phyloP scores from a whole-genome alignment of 2,113 vertebrate species.

The Mustela nigripes region DNA sequence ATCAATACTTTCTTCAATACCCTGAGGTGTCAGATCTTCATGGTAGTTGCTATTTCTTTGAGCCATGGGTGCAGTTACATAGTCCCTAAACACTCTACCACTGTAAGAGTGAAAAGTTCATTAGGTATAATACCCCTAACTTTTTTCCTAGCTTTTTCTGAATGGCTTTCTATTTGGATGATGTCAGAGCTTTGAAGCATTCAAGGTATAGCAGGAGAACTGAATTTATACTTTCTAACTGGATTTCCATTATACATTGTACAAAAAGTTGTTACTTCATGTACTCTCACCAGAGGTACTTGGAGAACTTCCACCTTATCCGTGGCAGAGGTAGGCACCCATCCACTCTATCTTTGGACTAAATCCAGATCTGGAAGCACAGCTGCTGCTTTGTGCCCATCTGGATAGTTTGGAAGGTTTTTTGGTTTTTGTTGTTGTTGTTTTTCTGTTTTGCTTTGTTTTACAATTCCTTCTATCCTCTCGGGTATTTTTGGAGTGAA shows the following conservation, averaged over 20 bases:
- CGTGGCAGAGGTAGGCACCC: conserved; percentile 97
- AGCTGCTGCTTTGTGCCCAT: conserved; percentile 94
- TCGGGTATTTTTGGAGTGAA: conserved; percentile 73
- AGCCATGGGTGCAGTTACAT: background rate
- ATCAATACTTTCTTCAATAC: conserved; percentile 95
- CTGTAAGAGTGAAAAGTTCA: background rate
- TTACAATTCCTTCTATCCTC: conserved; percentile 94
- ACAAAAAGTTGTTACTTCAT: conserved; percentile 97
- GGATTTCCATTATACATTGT: conserved; percentile 97
- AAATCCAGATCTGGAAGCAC: conserved; percentile 96
- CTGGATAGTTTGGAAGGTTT: conserved; percentile 88
- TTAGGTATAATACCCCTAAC: background rate
- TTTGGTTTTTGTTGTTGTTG: background rate
- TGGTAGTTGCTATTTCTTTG: conserved; percentile 56
- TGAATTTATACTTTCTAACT: conserved; percentile 96
- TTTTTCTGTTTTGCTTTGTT: conserved; percentile 59
- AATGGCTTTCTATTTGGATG: conserved; percentile 95
- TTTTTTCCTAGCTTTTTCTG: conserved; percentile 71
- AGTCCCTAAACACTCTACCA: background rate
- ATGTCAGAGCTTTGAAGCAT: conserved; percentile 96
- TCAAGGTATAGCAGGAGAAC: conserved; percentile 96
- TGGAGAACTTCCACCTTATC: conserved; percentile 95
- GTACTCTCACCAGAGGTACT: conserved; percentile 95
- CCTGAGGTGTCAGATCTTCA: conserved; percentile 95
- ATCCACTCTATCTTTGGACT: conserved; percentile 96